Conservation (phyloP, 2,797 vertebrate species). For the Oreortyx pictus region DNA sequence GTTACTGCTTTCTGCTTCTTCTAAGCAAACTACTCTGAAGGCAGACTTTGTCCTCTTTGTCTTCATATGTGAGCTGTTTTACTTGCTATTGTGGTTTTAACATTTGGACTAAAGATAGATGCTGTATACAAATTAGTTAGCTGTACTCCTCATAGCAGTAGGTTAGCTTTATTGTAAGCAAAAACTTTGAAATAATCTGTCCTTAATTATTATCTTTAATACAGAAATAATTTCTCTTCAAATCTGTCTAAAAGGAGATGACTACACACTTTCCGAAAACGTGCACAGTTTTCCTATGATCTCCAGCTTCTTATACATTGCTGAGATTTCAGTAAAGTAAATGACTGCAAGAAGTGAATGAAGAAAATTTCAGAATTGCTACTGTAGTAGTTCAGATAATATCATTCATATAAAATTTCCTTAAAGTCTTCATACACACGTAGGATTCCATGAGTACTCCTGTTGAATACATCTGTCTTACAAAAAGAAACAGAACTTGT, state of each 20-base stretch:
- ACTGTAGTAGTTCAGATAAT: not conserved
- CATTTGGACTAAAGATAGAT: accelerated
- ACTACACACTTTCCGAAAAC: not conserved
- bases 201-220: not conserved
- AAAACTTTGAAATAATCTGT: not conserved
- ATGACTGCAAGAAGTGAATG: not conserved
- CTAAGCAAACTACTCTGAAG: not conserved
- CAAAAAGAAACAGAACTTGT: not conserved
- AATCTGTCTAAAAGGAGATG: not conserved
- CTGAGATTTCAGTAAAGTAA: not conserved
- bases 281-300: not conserved
- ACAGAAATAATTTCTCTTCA: not conserved
- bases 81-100: not conserved
- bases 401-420: not conserved
- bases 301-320: not conserved
- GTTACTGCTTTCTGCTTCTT: not conserved
- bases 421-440: not conserved
- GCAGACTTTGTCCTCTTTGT: not conserved
- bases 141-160: not conserved
- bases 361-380: not conserved
- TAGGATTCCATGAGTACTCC: not conserved
- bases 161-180: not conserved
- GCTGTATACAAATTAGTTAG: not conserved
- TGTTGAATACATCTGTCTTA: not conserved
- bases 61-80: not conserved